A percentile compares a stretch with the other conserved stretches of the same genome.
These are phyloP conservation scores for Malacosoma neustria DNA, from an alignment of 2,888 invertebrate species.

Conservation along the genomic window DNA sequence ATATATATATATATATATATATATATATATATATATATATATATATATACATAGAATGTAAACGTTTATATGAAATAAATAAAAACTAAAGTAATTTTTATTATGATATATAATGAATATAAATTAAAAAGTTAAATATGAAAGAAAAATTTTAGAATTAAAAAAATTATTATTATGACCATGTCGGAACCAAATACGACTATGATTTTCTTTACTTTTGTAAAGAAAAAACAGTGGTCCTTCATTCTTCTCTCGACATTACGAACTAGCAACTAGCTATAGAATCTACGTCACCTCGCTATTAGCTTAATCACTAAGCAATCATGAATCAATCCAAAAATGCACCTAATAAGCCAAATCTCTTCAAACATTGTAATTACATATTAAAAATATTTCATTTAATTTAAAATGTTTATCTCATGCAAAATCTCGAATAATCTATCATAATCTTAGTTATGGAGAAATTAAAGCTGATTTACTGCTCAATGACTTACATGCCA, in stretches of 20 bases:
- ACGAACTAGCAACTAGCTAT: constrained; percentile 59
- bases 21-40: too few species aligned
- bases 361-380: constrained; percentile 34
- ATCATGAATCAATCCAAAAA: constrained; percentile 29
- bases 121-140: too few species aligned
- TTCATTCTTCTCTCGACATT: constrained; percentile 31
- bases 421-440: constrained; percentile 36
- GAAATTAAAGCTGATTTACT: not conserved
- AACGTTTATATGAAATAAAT: too few species aligned
- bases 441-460: constrained; percentile 13
- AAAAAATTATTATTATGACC: not conserved
- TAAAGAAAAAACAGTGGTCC: constrained; percentile 22
- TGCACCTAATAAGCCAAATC: constrained; percentile 47
- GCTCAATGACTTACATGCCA: too few species aligned
- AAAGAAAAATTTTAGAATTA: not conserved
- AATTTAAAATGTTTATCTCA: constrained; percentile 50
- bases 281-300: constrained; percentile 65
- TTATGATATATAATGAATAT: too few species aligned
- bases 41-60: too few species aligned
- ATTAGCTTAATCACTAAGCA: constrained; percentile 71
- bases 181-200: not conserved
- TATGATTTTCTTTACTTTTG: too few species aligned
- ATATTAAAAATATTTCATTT: constrained; percentile 46
- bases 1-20: too few species aligned
- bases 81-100: too few species aligned